Base-by-base conservation (phyloP, 2,797 vertebrate species). In the Chrosomus eos region DNA sequence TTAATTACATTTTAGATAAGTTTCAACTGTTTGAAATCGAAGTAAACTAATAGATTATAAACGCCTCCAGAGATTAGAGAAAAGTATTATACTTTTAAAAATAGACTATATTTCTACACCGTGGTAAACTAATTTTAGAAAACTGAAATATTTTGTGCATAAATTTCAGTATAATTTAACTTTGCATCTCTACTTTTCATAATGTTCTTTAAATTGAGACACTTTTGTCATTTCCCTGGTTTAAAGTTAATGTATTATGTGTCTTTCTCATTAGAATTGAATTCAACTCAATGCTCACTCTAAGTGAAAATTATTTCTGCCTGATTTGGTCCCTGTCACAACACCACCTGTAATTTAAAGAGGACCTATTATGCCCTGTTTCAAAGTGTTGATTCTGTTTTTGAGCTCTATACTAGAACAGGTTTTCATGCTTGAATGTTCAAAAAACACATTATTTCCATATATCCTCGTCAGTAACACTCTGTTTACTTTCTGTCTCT, bases 101-200 rank as follows among this genome's bases (percentile, higher is more conserved):
- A 81, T 23, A 26, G 23, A 71, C 33, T 40, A 76, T 77, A 77
- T 60, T 77, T 77, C 53, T 77, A 58, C 51, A 58, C 23, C 0
- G 0, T 33, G 16, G 23, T 60, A 1, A 28, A 13, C 13, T 23
- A 43, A 51, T 38, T 14, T 58, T 51, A 40, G 13, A 40, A 31
- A 10, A 58, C 4, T 5, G 2, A 7, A 16, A 68, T 51, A 19
- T 33, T 36, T 80, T 80, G 60, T 68, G 62, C 78, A 68, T 26
- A 18, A 33, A 26, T 68, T 70, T 55, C 0, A 36, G 8, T 81
- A 21, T 58, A 60, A 28, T 45, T 81, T 3, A 53, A 38, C 64
- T 21, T 10, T 36, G 51, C 31, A 19, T 55, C 26, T 26, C 9
- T 55, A 13, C 33, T 16, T 68, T 70, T 80, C n/a, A 26, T 33